These are phyloP conservation scores for Eupithecia subfuscata DNA, from an alignment of 2,888 invertebrate genomes.

Conservation along the genomic window DNA sequence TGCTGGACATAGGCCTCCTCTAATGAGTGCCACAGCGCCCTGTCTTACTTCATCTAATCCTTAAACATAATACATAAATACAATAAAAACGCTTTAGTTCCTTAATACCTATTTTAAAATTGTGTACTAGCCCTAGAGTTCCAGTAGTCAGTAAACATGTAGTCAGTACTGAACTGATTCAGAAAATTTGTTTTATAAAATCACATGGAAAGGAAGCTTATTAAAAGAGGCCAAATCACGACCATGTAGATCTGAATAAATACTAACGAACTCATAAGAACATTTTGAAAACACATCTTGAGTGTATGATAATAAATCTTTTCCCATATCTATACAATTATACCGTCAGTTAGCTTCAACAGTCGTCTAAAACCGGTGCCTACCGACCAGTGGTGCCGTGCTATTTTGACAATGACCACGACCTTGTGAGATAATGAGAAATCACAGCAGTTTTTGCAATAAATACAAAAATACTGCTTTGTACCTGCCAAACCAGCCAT, in stretches of 20 bases:
- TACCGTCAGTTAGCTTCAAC: background rate
- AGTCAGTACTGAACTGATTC: no score
- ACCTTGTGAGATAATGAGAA: conserved; percentile 50
- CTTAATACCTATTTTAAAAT: no score
- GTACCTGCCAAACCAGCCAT: conserved; percentile 1
- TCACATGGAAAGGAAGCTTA: background rate
- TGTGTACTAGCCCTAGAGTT: no score
- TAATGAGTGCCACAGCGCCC: background rate
- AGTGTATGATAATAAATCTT: background rate
- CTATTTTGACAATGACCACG: conserved; percentile 50
- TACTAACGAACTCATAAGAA: background rate
- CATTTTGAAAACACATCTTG: background rate
- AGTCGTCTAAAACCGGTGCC: conserved; percentile 1
- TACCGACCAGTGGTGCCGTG: conserved; percentile 41
- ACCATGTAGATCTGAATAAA: background rate
- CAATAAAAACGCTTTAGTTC: no score
- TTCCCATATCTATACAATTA: background rate
- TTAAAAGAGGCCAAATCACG: background rate
- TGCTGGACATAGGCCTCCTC: background rate
- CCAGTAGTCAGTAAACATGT: no score
- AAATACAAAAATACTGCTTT: conserved; percentile 21
- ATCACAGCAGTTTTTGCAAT: conserved; percentile 36
- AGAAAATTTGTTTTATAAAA: background rate
- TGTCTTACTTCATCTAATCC: background rate
- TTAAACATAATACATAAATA: background rate